These are phyloP conservation scores for Cydia amplana DNA, from an alignment of 1,140 invertebrate species.

Conservation along the genomic window DNA sequence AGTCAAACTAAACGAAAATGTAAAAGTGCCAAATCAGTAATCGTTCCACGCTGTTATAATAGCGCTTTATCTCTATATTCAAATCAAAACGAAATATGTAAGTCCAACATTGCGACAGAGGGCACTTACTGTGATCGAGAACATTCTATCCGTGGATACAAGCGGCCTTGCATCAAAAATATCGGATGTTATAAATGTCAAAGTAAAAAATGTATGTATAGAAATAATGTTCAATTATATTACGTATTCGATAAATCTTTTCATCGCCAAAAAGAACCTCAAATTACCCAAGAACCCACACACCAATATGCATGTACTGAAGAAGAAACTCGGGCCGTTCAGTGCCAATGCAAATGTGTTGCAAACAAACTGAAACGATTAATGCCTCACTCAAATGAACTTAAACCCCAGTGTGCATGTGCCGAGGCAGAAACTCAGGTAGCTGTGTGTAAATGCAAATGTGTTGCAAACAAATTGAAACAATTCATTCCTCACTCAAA, in stretches of 20 bases:
- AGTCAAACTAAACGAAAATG: background rate
- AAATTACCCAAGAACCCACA: background rate
- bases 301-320: too few relatives aligned
- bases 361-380: background rate
- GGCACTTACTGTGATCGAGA: too few relatives aligned
- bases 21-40: background rate
- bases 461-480: background rate
- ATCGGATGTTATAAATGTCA: background rate
- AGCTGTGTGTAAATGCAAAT: background rate
- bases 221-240: background rate
- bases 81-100: background rate
- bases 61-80: background rate
- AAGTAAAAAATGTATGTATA: background rate
- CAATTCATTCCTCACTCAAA: background rate
- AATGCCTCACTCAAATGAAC: background rate
- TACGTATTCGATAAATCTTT: background rate
- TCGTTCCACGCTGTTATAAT: background rate
- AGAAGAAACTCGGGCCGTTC: too few relatives aligned
- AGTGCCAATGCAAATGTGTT: background rate
- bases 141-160: too few relatives aligned
- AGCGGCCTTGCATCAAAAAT: too few relatives aligned
- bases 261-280: background rate
- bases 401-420: background rate
- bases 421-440: background rate
- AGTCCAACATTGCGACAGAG: too few relatives aligned